Conservation (phyloP, 30 jellyfish, hydroid and myxozoan genomes). For the Hydra vulgaris region DNA sequence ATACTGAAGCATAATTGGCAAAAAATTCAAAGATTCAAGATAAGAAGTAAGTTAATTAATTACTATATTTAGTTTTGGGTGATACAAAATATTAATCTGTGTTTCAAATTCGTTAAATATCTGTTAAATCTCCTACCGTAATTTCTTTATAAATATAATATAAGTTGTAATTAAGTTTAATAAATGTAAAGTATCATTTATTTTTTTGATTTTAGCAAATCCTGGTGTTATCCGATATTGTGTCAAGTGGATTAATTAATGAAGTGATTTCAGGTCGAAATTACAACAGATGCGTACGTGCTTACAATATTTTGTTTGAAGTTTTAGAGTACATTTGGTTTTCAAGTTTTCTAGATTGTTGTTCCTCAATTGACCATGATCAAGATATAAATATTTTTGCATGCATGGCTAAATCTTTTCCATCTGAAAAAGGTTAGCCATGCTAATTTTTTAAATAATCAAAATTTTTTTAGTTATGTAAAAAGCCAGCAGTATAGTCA, state of each 20-base stretch:
- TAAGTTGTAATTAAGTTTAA: neutral
- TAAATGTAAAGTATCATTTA: neutral
- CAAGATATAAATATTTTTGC: neutral
- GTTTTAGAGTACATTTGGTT: neutral
- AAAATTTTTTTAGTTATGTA: neutral
- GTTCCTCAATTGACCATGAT: neutral
- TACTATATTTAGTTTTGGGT: no score
- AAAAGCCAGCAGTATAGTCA: neutral
- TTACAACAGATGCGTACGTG: neutral
- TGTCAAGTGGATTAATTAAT: constrained; percentile 39
- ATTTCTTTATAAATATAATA: no score
- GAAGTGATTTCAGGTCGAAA: constrained; percentile 35
- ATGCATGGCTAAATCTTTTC: neutral
- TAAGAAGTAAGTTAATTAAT: constrained; percentile 14
- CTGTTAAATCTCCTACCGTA: neutral
- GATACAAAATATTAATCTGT: no score
- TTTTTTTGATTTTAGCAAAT: neutral
- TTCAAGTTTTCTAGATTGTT: constrained; percentile 3
- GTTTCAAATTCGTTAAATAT: no score
- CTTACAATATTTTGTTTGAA: constrained; percentile 1
- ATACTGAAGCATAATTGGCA: constrained; percentile 50
- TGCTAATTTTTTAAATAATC: no score
- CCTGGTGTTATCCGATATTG: constrained; percentile 38
- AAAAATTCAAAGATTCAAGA: constrained; percentile 45
- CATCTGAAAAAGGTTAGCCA: no score